Evolutionary conservation across 1,140 invertebrate species (phyloP), one percentile per base, ranked within the genome.

Genomic region (Drosophila repletoides): DNA sequence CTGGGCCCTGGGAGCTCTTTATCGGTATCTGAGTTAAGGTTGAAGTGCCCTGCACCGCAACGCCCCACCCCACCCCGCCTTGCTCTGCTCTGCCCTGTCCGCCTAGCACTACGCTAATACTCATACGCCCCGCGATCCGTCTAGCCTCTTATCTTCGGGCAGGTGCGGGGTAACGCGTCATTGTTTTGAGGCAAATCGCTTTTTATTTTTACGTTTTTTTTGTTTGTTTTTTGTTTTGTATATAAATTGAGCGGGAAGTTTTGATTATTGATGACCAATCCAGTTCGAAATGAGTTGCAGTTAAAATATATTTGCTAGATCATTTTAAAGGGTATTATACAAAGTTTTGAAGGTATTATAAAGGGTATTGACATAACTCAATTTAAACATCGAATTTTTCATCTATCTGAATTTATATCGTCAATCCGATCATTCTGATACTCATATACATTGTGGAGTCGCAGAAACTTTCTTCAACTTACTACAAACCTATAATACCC

Each of bases 141-240:
- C 21, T 36, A 9, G 26, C 9, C 19, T n/a, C 49, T 83, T 79
- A 84, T 84, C 74, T 55, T 38, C 33, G 56, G 56, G 49, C 60
- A 71, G 72, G 70, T 84, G 69, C 68, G 51, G 70, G 69, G 76
- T 29, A 59, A 55, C 55, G 75, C 80, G 79, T 86, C 79, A 86
- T 61, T 71, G 71, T 79, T 84, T 59, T 56, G 49, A 53, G 52
- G 33, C 56, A 6, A n/a, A n/a, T n/a, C n/a, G n/a, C n/a, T 34
- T 28, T 14, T 55, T 31, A 14, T 15, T 28, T 34, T 26, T 29
- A n/a, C n/a, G n/a, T n/a, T n/a, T n/a, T n/a, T n/a, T 21, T 19
- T 31, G 33, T 38, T 31, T 15, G 3, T 49, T 45, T 46, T 36
- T 49, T 55, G 21, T 53, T 45, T 52, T 36, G 10, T 14, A 7